A percentile compares a stretch with the other conserved stretches of the same genome.
Conservation (phyloP, 2,888 invertebrate genomes). For the Drosophila vallismaia region DNA sequence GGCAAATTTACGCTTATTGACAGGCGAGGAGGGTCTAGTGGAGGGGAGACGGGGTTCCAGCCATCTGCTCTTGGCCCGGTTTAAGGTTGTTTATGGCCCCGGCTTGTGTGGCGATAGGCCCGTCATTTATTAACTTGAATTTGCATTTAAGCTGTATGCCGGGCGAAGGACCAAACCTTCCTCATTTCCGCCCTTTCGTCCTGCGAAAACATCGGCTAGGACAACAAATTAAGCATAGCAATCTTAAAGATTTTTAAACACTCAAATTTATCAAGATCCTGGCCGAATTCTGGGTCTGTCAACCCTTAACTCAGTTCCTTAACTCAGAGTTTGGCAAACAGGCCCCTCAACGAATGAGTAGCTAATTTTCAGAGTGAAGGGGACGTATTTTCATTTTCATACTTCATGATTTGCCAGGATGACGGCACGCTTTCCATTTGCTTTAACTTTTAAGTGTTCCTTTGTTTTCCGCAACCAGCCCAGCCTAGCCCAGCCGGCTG, state of each 20-base stretch:
- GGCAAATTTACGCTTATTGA: slow-evolving; percentile 78
- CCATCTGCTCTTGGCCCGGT: slow-evolving; percentile 29
- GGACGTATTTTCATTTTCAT: slow-evolving; percentile 3
- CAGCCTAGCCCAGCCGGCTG: background rate
- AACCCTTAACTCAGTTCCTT: slow-evolving; percentile 28
- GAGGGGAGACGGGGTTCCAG: slow-evolving; percentile 9
- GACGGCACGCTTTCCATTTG: slow-evolving; percentile 52
- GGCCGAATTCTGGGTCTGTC: slow-evolving; percentile 2
- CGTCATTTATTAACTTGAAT: slow-evolving; percentile 71
- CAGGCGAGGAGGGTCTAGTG: slow-evolving; percentile 1
- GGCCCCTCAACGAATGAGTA: slow-evolving; percentile 23
- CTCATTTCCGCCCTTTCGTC: background rate
- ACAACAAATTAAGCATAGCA: slow-evolving; percentile 44
- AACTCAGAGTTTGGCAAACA: slow-evolving; percentile 22
- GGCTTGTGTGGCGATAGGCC: slow-evolving; percentile 64
- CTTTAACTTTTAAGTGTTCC: slow-evolving; percentile 72
- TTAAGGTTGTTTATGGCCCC: slow-evolving; percentile 62
- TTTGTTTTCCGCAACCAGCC: slow-evolving; percentile 59
- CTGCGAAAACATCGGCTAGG: slow-evolving; percentile 20
- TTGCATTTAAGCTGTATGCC: slow-evolving; percentile 63
- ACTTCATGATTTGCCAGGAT: slow-evolving; percentile 27
- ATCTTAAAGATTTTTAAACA: slow-evolving; percentile 36
- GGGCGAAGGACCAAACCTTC: slow-evolving; percentile 42
- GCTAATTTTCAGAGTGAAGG: slow-evolving; percentile 35
- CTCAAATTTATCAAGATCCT: slow-evolving; percentile 33